phyloP scores from a whole-genome alignment of 2,888 invertebrate species.

The Amphipoea lucens region DNA sequence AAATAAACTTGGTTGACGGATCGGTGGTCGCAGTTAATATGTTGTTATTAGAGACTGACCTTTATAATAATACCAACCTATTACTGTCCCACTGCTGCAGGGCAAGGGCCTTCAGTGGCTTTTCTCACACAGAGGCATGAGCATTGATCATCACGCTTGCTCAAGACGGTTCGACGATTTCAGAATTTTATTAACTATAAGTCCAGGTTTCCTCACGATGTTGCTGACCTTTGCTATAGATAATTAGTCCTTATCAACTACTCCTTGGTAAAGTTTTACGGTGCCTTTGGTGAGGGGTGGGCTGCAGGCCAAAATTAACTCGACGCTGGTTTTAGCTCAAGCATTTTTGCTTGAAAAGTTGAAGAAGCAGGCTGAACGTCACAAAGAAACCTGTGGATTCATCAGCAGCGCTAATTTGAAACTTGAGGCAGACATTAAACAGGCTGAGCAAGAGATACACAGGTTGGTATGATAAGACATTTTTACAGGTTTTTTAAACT shows the following conservation, averaged over 20 bases:
- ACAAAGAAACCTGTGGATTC: conserved; percentile 75
- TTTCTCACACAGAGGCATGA: not conserved
- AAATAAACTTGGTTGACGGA: not conserved
- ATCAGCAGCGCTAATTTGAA: conserved; percentile 78
- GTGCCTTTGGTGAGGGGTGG: not conserved
- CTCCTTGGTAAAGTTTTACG: not conserved
- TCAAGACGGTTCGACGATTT: not conserved
- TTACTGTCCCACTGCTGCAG: not conserved
- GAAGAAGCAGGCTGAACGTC: conserved; percentile 75
- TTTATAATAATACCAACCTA: not conserved
- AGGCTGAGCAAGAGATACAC: conserved; percentile 78
- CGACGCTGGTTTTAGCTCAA: conserved; percentile 75
- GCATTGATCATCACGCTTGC: not conserved
- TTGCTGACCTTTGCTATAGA: not conserved
- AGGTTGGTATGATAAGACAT: conserved; percentile 70
- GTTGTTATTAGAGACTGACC: not conserved
- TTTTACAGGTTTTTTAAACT: not conserved
- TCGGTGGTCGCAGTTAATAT: not conserved
- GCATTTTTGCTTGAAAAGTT: conserved; percentile 77
- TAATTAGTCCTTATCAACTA: not conserved
- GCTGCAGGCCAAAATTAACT: conserved; percentile 3
- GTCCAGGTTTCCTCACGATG: not conserved
- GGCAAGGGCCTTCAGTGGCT: not conserved
- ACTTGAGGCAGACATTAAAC: conserved; percentile 80
- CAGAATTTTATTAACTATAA: not conserved